phyloP scores from a whole-genome alignment of 2,113 vertebrate genomes.

The Solea solea region DNA sequence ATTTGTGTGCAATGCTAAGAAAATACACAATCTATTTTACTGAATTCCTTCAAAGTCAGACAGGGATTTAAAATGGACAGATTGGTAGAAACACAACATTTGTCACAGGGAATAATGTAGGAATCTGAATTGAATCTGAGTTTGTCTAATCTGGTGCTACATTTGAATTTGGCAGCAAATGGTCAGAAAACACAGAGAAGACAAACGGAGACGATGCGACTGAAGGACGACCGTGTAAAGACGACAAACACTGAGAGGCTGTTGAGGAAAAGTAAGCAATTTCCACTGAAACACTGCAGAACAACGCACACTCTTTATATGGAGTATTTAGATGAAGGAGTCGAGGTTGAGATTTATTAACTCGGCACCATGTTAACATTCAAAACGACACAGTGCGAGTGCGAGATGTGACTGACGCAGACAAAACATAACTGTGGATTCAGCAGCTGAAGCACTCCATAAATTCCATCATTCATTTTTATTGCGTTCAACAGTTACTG shows the following conservation, averaged over 20 bases:
- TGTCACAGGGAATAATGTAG: slow-evolving; percentile 19
- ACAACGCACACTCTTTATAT: not conserved
- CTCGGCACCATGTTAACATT: slow-evolving; percentile 1
- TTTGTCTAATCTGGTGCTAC: slow-evolving; percentile 33
- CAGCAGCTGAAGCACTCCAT: slow-evolving; percentile 27
- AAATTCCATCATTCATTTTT: slow-evolving; percentile 36
- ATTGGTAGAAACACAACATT: not conserved
- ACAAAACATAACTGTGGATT: slow-evolving; percentile 24
- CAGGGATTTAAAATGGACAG: too few relatives aligned
- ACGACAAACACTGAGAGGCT: slow-evolving; percentile 4
- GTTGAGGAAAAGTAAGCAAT: slow-evolving; percentile 1
- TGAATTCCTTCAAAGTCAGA: too few relatives aligned
- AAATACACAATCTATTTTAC: too few relatives aligned
- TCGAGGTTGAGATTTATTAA: slow-evolving; percentile 10
- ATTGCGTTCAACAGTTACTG: slow-evolving; percentile 17
- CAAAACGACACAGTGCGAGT: slow-evolving; percentile 4
- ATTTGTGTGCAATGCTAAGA: too few relatives aligned
- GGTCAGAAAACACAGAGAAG: slow-evolving; percentile 18
- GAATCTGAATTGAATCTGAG: not conserved
- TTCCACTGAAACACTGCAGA: not conserved
- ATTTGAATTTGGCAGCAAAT: slow-evolving; percentile 58
- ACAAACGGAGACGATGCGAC: not conserved
- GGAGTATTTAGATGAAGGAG: not conserved
- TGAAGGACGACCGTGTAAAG: slow-evolving; percentile 26
- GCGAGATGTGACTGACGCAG: slow-evolving; percentile 4